These are phyloP conservation scores for Ditula angustiorana DNA, from an alignment of 2,888 invertebrate genomes.

Conservation along the genomic window DNA sequence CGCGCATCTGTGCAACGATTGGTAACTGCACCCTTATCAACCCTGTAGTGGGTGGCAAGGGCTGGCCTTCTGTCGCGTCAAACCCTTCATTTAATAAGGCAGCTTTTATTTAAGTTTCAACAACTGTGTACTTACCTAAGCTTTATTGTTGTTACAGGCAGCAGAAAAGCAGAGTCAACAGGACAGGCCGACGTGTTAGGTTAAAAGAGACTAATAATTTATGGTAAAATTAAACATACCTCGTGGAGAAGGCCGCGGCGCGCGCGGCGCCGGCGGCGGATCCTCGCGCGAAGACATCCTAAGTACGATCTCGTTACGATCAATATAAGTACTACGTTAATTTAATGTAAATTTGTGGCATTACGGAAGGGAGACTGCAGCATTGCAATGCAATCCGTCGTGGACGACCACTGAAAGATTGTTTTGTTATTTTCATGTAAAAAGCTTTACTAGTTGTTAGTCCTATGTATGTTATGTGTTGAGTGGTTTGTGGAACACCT, in stretches of 20 bases:
- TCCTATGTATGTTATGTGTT: conserved; percentile 73
- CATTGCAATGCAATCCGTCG: conserved; percentile 78
- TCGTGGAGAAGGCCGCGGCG: conserved; percentile 58
- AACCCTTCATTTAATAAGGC: conserved; percentile 49
- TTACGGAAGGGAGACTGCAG: conserved; percentile 78
- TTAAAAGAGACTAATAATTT: conserved; percentile 71
- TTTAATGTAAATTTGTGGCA: conserved; percentile 77
- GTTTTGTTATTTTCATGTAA: conserved; percentile 82
- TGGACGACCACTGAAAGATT: conserved; percentile 58
- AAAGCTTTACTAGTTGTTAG: conserved; percentile 83
- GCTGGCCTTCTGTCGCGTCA: conserved; percentile 57
- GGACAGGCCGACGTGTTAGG: conserved; percentile 83
- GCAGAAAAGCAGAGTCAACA: conserved; percentile 87
- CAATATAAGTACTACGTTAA: conserved; percentile 73
- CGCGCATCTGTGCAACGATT: conserved; percentile 75
- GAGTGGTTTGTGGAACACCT: conserved; percentile 66
- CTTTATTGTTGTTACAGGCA: conserved; percentile 85
- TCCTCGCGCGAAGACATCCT: conserved; percentile 82
- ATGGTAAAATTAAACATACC: conserved; percentile 76
- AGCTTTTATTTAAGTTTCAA: conserved; percentile 28
- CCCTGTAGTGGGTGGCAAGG: conserved; percentile 51
- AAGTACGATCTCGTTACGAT: conserved; percentile 84
- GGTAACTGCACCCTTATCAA: conserved; percentile 58
- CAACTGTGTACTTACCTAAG: conserved; percentile 52
- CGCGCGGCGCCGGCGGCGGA: conserved; percentile 47